A percentile compares a stretch with the other conserved stretches of the same genome.
Conservation (phyloP, 2,797 vertebrate genomes). For the Takifugu ocellatus region DNA sequence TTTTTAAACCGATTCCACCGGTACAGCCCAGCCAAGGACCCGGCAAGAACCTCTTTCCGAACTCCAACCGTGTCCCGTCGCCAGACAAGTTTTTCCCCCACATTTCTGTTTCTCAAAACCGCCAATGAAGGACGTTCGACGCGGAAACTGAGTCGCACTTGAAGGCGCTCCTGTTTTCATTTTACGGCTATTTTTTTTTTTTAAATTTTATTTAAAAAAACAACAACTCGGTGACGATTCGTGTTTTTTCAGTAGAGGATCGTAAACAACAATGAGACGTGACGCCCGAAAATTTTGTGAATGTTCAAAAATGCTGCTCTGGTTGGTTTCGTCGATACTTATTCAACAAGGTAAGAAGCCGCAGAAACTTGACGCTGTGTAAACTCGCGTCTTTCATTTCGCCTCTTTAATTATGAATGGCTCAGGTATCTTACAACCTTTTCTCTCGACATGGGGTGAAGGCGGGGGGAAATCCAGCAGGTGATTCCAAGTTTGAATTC, state of each 20-base stretch:
- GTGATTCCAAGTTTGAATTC: conserved; percentile 19
- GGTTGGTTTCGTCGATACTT: conserved; percentile 47
- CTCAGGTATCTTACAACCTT: too few relatives aligned
- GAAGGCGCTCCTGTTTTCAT: conserved; percentile 1
- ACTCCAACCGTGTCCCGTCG: conserved; percentile 29
- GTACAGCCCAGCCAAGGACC: conserved; percentile 27
- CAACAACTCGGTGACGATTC: conserved; percentile 11
- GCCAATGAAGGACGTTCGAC: conserved; percentile 13
- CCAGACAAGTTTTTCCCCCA: conserved; percentile 44
- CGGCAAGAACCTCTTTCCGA: conserved; percentile 14
- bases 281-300: conserved; percentile 48
- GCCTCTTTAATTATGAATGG: too few relatives aligned
- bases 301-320: conserved; percentile 50
- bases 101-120: background rate
- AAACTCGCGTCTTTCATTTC: too few relatives aligned
- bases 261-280: conserved; percentile 58
- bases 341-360: conserved; percentile 61
- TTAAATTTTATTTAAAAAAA: background rate
- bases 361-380: conserved; percentile 5
- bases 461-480: conserved; percentile 17
- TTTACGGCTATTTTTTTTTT: background rate
- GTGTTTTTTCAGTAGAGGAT: conserved; percentile 31
- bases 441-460: background rate
- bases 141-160: conserved; percentile 12
- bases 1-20: conserved; percentile 9